Evolutionary conservation across 1,140 invertebrate genomes (phyloP).

Genomic region (Zaprionus ghesquierei): DNA sequence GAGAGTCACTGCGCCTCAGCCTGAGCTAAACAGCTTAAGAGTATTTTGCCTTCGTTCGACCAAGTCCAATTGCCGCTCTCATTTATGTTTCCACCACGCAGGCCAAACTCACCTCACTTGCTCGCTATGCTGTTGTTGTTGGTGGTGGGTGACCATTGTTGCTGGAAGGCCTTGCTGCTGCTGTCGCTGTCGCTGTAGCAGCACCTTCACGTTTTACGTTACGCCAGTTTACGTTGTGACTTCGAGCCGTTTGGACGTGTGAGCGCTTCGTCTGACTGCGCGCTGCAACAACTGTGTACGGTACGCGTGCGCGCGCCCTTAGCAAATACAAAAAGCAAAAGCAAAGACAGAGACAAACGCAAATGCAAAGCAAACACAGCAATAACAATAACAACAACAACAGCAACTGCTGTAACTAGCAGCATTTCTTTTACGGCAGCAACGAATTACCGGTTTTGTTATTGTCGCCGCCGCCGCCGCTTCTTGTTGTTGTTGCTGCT

Average conservation of each 20-base stretch:
- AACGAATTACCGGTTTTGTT: constrained; percentile 1
- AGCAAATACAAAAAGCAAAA: constrained; percentile 38
- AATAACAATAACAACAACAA: constrained; percentile 27
- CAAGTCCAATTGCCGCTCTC: background rate
- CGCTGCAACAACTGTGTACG: constrained; percentile 21
- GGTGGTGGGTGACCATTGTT: constrained; percentile 3
- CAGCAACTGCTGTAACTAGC: background rate
- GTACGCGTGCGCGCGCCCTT: constrained; percentile 62
- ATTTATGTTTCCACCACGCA: constrained; percentile 4
- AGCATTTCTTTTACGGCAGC: constrained; percentile 24
- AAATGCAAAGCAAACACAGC: constrained; percentile 28
- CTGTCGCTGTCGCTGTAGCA: background rate
- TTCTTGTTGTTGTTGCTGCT: constrained; percentile 29
- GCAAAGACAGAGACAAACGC: constrained; percentile 27
- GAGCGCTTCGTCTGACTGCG: constrained; percentile 25
- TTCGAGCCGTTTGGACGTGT: constrained; percentile 54
- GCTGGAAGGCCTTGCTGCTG: background rate
- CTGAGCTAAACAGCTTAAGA: background rate
- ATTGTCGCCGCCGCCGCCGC: constrained; percentile 18
- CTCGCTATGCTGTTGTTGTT: background rate
- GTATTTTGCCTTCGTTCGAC: background rate
- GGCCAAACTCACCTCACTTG: constrained; percentile 26
- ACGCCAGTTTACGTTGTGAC: constrained; percentile 59
- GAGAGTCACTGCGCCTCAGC: background rate
- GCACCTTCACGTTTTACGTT: constrained; percentile 32